Evolutionary conservation across 2,113 vertebrate genomes (phyloP).

Genomic region (Nyctereutes procyonoides): DNA sequence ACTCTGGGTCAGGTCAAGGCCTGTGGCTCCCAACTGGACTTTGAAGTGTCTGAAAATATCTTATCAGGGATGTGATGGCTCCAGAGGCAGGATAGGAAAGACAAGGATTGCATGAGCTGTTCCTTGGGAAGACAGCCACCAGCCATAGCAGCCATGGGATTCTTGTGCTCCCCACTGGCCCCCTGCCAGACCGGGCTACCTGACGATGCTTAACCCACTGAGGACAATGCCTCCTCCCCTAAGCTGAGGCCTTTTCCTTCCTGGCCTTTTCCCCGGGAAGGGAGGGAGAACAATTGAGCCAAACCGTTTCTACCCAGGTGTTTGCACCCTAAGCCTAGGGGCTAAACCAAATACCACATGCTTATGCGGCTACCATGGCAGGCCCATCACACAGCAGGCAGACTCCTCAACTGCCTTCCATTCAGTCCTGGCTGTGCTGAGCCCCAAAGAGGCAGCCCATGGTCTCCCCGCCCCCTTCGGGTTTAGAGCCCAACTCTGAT

Average conservation of each 20-base stretch:
- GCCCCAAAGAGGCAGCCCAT: not conserved
- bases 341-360: conserved; percentile 74
- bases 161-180: not conserved
- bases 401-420: not conserved
- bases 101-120: not conserved
- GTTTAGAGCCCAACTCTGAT: not conserved
- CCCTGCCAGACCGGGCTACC: conserved; percentile 41
- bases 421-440: not conserved
- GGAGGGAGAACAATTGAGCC: conserved; percentile 74
- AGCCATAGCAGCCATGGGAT: not conserved
- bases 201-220: not conserved
- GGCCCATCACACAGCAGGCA: not conserved
- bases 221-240: conserved; percentile 58
- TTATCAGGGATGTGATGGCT: not conserved
- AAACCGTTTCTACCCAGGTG: conserved; percentile 42
- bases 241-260: conserved; percentile 74
- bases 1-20: not conserved
- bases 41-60: not conserved
- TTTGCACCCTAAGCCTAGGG: not conserved
- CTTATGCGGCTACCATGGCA: not conserved
- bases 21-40: not conserved
- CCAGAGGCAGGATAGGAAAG: not conserved
- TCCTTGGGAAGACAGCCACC: not conserved
- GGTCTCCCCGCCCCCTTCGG: not conserved
- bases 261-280: conserved; percentile 69